Evolutionary conservation across 2,888 invertebrate species (phyloP).

Genomic region (Geotrupes spiniger): DNA sequence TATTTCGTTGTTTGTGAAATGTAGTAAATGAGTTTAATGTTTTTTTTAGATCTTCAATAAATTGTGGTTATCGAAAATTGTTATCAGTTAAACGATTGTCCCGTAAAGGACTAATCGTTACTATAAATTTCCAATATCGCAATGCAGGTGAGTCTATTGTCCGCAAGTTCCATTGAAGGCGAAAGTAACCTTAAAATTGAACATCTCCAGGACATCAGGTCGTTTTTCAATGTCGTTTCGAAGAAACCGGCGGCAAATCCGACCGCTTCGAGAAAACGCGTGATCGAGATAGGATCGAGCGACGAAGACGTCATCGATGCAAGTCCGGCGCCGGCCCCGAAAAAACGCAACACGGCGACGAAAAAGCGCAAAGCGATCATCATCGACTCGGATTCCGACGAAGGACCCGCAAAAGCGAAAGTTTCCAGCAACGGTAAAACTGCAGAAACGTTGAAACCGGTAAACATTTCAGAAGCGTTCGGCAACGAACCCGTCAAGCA

Average conservation of each 20-base stretch:
- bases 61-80: no score
- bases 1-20: no score
- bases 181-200: background rate
- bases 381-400: constrained; percentile 36
- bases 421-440: constrained; percentile 36
- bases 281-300: constrained; percentile 50
- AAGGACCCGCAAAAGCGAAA: constrained; percentile 35
- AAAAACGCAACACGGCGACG: constrained; percentile 27
- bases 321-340: constrained; percentile 48
- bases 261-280: constrained; percentile 43
- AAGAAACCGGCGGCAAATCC: constrained; percentile 35
- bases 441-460: constrained; percentile 25
- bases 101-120: no score
- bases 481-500: constrained; percentile 60
- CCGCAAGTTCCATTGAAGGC: background rate
- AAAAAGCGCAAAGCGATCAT: constrained; percentile 33
- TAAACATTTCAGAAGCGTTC: constrained; percentile 58
- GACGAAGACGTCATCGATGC: constrained; percentile 60
- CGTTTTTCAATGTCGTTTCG: constrained; percentile 52
- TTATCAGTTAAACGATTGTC: no score
- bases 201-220: constrained; percentile 61
- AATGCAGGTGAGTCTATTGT: background rate
- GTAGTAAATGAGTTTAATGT: no score
- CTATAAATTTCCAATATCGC: background rate
- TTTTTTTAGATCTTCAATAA: no score